Base-by-base conservation (phyloP, 2,888 invertebrate genomes). In the Eurois occulta region DNA sequence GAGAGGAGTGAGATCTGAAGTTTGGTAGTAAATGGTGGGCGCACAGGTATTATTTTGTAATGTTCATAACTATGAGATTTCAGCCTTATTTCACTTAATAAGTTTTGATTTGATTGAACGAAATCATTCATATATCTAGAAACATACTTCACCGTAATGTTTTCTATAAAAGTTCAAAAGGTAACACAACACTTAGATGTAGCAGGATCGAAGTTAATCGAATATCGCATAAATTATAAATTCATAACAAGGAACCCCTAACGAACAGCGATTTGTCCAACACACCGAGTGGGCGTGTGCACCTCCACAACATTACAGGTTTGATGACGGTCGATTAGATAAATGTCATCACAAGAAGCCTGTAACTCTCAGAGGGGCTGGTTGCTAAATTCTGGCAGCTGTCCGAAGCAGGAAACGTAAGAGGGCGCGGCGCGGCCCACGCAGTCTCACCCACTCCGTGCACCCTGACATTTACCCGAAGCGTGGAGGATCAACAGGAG, bases 401-500 rank as follows among this genome's bases (percentile, higher is more conserved):
- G 77, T 78, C 87, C 72, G 67, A 6, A 52, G 48, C 75, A 86
- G 76, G 76, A 84, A 66, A 74, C 72, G 68, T 75, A 78, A 72
- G 78, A 82, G 86, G 85, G 87, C 80, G 81, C 83, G 86, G 62
- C 77, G 48, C 84, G 58, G 67, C 84, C 88, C 78, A 80, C 88
- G 70, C 78, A 75, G 65, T 77, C 80, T 84, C 90, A 80, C 89
- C 88, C 84, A 88, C 90, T 62, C 81, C 81, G 81, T 90, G 90
- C 90, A 91, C 94, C 94, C 90, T 94, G 95, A 93, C 94, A 94
- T 95, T 95, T 93, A 81, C 75, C 64, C 60, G 77, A 72, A 65
- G 74, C 81, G 75, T 67, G 60, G 78, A 83, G 86, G 89, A 93
- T 94, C 94, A 94, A 95, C 95, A 94, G 92, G 92, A 93, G 88